Evolutionary conservation across 2,797 vertebrate species (phyloP).

Genomic region (Discoglossus pictus): DNA sequence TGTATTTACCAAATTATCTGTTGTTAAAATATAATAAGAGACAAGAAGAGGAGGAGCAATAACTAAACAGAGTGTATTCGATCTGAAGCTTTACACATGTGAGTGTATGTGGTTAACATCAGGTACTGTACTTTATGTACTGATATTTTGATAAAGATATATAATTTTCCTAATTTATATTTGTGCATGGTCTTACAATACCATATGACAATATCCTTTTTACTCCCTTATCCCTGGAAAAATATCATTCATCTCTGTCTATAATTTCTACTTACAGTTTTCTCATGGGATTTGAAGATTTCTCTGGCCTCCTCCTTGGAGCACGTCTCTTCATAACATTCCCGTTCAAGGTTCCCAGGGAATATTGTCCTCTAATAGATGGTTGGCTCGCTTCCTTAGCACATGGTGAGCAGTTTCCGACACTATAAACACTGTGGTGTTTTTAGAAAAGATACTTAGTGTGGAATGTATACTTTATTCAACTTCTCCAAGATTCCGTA

Average conservation of each 20-base stretch:
- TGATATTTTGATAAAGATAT: no score
- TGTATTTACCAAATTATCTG: no score
- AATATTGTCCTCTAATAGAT: conserved; percentile 76
- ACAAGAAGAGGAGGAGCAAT: no score
- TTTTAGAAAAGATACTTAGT: not conserved
- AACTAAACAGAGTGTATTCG: no score
- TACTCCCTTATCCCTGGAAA: not conserved
- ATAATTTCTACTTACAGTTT: conserved; percentile 68
- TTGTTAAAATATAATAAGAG: no score
- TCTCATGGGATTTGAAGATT: conserved; percentile 79
- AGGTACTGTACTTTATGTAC: no score
- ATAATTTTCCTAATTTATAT: no score
- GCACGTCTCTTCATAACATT: conserved; percentile 80
- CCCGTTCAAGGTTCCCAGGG: conserved; percentile 79
- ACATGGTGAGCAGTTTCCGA: conserved; percentile 61
- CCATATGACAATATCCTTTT: not conserved
- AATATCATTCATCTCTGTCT: no score
- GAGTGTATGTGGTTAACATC: no score
- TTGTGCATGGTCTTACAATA: not conserved
- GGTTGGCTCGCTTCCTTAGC: conserved; percentile 72
- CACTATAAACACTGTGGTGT: conserved; percentile 51
- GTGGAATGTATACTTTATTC: no score
- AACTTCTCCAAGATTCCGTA: no score
- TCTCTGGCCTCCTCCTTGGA: conserved; percentile 80
- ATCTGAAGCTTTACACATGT: no score